Evolutionary conservation across 2,113 vertebrate species (phyloP).

Genomic region (Tragulus kanchil): DNA sequence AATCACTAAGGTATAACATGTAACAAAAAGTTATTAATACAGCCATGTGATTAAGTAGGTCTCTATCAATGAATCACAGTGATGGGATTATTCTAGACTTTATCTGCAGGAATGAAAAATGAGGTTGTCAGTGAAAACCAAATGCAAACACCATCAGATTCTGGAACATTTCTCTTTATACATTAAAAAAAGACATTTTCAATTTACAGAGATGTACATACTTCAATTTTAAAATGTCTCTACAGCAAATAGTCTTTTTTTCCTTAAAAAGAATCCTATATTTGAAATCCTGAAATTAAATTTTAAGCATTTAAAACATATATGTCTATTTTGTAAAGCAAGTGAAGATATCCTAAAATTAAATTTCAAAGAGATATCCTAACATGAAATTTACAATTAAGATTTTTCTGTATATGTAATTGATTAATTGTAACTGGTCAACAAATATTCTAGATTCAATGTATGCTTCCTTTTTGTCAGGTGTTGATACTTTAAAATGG

Average conservation of each 20-base stretch:
- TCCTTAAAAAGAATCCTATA: background rate
- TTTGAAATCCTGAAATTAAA: constrained; percentile 18
- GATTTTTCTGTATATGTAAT: background rate
- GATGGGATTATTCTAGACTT: constrained; percentile 79
- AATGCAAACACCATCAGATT: constrained; percentile 85
- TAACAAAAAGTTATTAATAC: constrained; percentile 83
- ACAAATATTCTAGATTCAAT: background rate
- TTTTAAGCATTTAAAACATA: background rate
- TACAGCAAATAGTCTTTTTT: background rate
- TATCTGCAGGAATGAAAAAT: constrained; percentile 86
- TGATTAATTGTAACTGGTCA: background rate
- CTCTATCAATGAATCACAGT: constrained; percentile 83
- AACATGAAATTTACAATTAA: background rate
- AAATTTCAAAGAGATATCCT: background rate
- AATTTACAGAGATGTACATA: constrained; percentile 48
- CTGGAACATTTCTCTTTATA: constrained; percentile 78
- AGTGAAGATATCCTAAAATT: background rate
- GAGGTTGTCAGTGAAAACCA: constrained; percentile 85
- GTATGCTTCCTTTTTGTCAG: background rate
- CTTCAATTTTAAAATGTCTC: background rate
- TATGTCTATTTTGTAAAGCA: background rate
- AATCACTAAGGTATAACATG: constrained; percentile 85
- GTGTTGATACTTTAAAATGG: background rate
- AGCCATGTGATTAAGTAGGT: constrained; percentile 80
- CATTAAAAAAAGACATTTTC: constrained; percentile 74